phyloP scores from a whole-genome alignment of 2,888 invertebrate genomes.

The Drosophila anomelani region DNA sequence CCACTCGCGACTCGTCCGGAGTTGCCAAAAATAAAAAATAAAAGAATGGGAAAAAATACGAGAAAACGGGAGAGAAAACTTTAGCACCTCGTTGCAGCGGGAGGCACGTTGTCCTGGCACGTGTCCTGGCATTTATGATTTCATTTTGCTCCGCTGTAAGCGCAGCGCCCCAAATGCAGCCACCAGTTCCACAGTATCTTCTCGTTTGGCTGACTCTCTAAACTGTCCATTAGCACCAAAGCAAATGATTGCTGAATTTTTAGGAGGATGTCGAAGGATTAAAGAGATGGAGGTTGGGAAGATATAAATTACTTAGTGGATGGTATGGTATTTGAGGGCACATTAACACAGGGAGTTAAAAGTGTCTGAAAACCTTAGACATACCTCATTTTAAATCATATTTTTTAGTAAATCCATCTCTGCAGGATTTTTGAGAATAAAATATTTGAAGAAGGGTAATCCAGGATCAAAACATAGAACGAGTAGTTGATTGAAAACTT shows the following conservation, averaged over 20 bases:
- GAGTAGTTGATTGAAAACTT: conserved; percentile 69
- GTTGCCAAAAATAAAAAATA: conserved; percentile 24
- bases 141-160: conserved; percentile 52
- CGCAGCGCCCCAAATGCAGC: conserved; percentile 14
- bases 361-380: no score
- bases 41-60: not conserved
- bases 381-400: not conserved
- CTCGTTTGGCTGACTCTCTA: conserved; percentile 44
- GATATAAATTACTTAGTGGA: not conserved
- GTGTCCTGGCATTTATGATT: conserved; percentile 75
- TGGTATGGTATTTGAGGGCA: no score
- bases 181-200: conserved; percentile 24
- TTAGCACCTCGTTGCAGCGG: conserved; percentile 63
- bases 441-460: not conserved
- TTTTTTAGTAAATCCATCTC: not conserved
- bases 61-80: conserved; percentile 43
- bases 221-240: conserved; percentile 67
- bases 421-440: no score
- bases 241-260: conserved; percentile 65
- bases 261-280: conserved; percentile 24
- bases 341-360: no score
- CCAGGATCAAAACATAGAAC: conserved; percentile 36
- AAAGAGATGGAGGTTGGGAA: not conserved
- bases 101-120: conserved; percentile 57
- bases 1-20: conserved; percentile 33